phyloP scores from a whole-genome alignment of 2,888 invertebrate species.

The Calameuta idolon region DNA sequence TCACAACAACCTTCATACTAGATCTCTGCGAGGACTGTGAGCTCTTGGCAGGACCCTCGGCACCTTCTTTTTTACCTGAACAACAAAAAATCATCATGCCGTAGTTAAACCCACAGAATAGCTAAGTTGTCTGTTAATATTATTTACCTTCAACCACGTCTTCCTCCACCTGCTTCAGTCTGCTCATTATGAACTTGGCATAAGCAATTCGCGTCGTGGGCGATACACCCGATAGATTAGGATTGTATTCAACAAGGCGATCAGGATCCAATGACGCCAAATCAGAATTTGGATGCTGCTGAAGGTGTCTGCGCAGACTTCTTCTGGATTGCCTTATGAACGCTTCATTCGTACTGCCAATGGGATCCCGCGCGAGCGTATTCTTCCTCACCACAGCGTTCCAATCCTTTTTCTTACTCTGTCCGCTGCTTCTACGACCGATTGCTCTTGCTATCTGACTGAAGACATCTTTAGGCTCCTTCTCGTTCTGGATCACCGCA shows the following conservation, averaged over 20 bases:
- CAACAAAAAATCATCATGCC: conserved; percentile 23
- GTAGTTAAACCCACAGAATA: conserved; percentile 13
- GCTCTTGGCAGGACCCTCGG: conserved; percentile 16
- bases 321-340: conserved; percentile 75
- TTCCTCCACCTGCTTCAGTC: conserved; percentile 70
- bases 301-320: conserved; percentile 78
- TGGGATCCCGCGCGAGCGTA: conserved; percentile 79
- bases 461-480: conserved; percentile 83
- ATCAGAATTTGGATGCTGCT: conserved; percentile 74
- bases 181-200: conserved; percentile 87
- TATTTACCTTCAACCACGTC: conserved; percentile 26
- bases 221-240: conserved; percentile 79
- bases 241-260: conserved; percentile 84
- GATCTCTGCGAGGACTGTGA: conserved; percentile 29
- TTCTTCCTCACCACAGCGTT: conserved; percentile 83
- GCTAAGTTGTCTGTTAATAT: not conserved
- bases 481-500: conserved; percentile 77
- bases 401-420: conserved; percentile 82
- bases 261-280: conserved; percentile 79
- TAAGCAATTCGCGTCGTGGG: conserved; percentile 86
- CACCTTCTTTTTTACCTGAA: conserved; percentile 32
- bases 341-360: conserved; percentile 81
- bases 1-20: conserved; percentile 33
- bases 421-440: conserved; percentile 72
- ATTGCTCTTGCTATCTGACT: conserved; percentile 86